A percentile compares a stretch with the other conserved stretches of the same genome.
phyloP scores from a whole-genome alignment of 2,888 invertebrate genomes.

The Capitulum mitella region DNA sequence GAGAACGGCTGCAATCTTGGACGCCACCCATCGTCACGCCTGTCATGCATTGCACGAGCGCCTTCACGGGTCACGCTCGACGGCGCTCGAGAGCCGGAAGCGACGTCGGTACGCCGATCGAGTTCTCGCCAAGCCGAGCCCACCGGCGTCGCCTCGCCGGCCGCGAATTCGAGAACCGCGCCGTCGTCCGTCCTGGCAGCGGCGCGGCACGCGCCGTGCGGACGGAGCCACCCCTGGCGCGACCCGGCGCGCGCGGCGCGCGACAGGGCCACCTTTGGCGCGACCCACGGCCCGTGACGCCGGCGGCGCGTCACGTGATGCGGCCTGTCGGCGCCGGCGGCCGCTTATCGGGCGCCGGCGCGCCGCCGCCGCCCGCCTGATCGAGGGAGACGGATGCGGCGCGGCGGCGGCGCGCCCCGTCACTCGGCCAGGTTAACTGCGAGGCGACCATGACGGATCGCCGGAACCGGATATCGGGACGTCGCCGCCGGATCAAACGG shows the following conservation, averaged over 20 bases:
- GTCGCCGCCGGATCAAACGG: background rate
- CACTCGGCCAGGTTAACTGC: background rate
- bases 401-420: background rate
- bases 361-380: background rate
- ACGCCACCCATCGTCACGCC: background rate
- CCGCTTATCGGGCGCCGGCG: background rate
- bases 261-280: background rate
- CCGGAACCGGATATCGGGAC: background rate
- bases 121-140: too few relatives aligned
- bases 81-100: background rate
- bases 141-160: too few relatives aligned
- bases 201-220: too few relatives aligned
- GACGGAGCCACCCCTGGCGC: too few relatives aligned
- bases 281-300: background rate
- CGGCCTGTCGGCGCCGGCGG: background rate
- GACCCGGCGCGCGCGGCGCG: background rate
- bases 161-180: too few relatives aligned
- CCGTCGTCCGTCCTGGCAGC: too few relatives aligned
- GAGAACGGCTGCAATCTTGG: background rate
- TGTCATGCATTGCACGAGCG: background rate
- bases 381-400: background rate
- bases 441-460: background rate
- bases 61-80: background rate
- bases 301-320: background rate
- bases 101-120: too few relatives aligned